A percentile compares a stretch with the other conserved stretches of the same genome.
These are phyloP conservation scores for Chelonoidis abingdonii DNA, from an alignment of 2,113 vertebrate genomes.

Conservation along the genomic window DNA sequence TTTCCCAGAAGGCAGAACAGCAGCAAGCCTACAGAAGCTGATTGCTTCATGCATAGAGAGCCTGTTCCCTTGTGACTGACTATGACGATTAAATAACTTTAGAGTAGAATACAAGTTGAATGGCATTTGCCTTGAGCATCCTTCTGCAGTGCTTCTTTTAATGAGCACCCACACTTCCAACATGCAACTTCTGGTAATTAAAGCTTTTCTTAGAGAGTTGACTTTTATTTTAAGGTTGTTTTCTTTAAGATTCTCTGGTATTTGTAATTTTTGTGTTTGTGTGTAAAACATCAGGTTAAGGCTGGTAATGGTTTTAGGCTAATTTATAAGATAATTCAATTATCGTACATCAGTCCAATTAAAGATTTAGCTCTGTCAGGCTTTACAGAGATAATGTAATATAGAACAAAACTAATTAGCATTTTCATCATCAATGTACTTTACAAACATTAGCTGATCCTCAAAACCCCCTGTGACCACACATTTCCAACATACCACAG, in stretches of 20 bases:
- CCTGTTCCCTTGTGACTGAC: conserved; percentile 64
- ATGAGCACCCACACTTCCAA: conserved; percentile 47
- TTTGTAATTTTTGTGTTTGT: not conserved
- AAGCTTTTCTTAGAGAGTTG: not conserved
- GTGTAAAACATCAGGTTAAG: not conserved
- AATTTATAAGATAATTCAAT: conserved; percentile 6
- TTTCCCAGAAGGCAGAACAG: conserved; percentile 64
- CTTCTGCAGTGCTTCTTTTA: conserved; percentile 53
- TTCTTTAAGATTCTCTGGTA: not conserved
- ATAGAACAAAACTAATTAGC: conserved; percentile 17
- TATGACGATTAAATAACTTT: conserved; percentile 61
- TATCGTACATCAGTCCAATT: not conserved
- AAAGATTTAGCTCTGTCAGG: not conserved
- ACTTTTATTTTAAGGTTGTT: not conserved
- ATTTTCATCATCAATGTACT: not conserved
- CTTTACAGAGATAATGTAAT: not conserved
- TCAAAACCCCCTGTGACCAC: not conserved
- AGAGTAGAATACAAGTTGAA: conserved; percentile 56
- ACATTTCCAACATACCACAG: not conserved
- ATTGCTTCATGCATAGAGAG: conserved; percentile 48
- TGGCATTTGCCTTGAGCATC: conserved; percentile 66
- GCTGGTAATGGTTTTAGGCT: conserved; percentile 11
- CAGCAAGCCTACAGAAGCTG: conserved; percentile 52
- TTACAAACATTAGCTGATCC: not conserved
- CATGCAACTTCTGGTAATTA: conserved; percentile 23